Evolutionary conservation across 1,140 invertebrate genomes (phyloP), one percentile per base, ranked within the genome.

Genomic region (Chironomus tepperi): DNA sequence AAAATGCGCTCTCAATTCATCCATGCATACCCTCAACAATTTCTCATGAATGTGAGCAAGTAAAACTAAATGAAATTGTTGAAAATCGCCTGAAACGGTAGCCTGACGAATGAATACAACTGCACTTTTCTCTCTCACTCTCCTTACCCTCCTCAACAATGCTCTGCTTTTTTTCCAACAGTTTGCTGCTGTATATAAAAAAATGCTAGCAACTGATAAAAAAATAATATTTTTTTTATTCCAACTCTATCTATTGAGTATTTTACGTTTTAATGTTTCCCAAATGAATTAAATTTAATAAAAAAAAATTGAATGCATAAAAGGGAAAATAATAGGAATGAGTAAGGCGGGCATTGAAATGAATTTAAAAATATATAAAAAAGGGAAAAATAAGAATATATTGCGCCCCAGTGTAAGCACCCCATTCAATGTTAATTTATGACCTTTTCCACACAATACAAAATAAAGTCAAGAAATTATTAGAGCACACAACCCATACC

Each of bases 391-490:
- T 12, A 15, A 47, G 43, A 18, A 70, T 70, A 70, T 18, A 70
- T 70, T 70, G 65, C 18, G 65, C 65, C 65, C 65, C 65, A 70
- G 65, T 70, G 65, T 21, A 70, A 21, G 65, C 65, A 70, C 65
- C 65, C 65, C 65, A 70, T 70, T 70, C 65, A 70, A 70, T 70
- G 65, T 70, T 70, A 70, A 70, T 70, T 70, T 70, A 70, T 70
- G 65, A 70, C 19, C 65, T 70, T 70, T 70, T 70, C 65, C 65
- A 70, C 19, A 70, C 65, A 70, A 21, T 21, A 18, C 65, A 19
- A 70, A 70, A 70, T 70, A 21, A 70, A 70, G 65, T 70, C 65
- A 70, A 57, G n/a, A 70, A 19, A 8, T 19, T 70, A 70, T 70
- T 70, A 70, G 16, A 19, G 24, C 24, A 70, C n/a, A 10, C 16